Base-by-base conservation (phyloP, 1,140 invertebrate genomes). In the Semibalanus balanoides region DNA sequence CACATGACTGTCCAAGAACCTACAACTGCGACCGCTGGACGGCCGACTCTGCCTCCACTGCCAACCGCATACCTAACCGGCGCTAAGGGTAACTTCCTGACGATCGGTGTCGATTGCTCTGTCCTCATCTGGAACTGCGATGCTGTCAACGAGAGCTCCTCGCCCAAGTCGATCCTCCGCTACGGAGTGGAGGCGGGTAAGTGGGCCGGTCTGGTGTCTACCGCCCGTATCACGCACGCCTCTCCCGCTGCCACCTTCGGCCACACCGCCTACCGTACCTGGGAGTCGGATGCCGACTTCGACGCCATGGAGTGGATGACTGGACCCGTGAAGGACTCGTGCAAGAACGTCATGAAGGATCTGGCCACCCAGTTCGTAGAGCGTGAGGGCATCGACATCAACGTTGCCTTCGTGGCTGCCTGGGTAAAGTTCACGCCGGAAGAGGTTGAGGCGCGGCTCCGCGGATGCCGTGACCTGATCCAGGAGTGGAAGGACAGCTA, bases 1-100 rank as follows among this genome's bases (percentile, higher is more conserved):
- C 71, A 79, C 78, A 0, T 64, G 77, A 7, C 74, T 79, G 19
- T 77, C 79, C 19, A 80, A 80, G 79, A n/a, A 79, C 79, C 0
- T 79, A 79, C 79, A 79, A 78, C 76, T 74, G 74, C 7, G 78
- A 79, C 76, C 78, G 78, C 74, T 30, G 76, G 73, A 78, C 79
- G 64, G 0, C 90, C 93, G 95, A 97, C 82, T 96, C 94, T 0
- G 92, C 93, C 0, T 91, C 91, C 30, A 93, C 94, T 0, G 93
- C 92, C 0, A 96, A n/a, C 94, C 0, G 94, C 95, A 0, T 84
- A 95, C 40, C 90, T 97, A 78, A 87, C 88, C 51, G 95, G 95
- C 0, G 88, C 93, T 0, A 98, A 98, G 83, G 74, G 70, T 19
- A 80, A 80, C 51, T 73, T 76, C 3, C 76, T 78, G 27, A 80